Percentiles rank a stretch among this genome's conserved stretches.
Conservation (phyloP, 1,140 invertebrate species). For the Cryptotermes secundus region DNA sequence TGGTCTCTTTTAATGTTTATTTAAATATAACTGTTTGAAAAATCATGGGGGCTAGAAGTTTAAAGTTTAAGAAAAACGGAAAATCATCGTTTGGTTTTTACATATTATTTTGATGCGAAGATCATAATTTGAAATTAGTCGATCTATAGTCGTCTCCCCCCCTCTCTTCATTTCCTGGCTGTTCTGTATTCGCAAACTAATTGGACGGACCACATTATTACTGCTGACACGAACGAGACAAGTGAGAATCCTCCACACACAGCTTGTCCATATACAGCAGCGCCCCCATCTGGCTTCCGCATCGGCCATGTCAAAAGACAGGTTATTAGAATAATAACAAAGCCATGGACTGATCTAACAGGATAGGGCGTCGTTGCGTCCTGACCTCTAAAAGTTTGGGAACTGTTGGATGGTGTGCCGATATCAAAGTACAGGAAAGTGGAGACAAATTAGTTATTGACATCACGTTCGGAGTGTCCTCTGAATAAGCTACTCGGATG, state of each 20-base stretch:
- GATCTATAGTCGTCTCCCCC: neutral
- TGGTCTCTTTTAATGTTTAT: too few relatives aligned
- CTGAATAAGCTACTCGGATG: too few relatives aligned
- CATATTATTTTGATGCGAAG: too few relatives aligned
- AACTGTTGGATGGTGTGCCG: neutral
- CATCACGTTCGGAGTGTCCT: too few relatives aligned
- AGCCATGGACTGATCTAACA: neutral
- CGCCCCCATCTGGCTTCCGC: too few relatives aligned
- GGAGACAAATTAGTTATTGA: too few relatives aligned
- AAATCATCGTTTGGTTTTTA: too few relatives aligned
- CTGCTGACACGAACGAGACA: neutral
- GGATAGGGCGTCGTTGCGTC: neutral
- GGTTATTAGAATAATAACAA: conserved; percentile 16
- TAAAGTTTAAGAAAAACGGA: too few relatives aligned
- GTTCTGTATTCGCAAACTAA: neutral
- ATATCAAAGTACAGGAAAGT: too few relatives aligned
- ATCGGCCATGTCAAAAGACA: neutral
- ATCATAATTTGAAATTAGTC: neutral
- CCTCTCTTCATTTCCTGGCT: neutral
- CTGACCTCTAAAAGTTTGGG: neutral
- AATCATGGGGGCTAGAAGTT: too few relatives aligned
- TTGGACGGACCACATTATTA: neutral
- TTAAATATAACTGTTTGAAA: too few relatives aligned
- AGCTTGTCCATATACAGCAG: too few relatives aligned
- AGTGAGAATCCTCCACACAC: neutral